phyloP scores from a whole-genome alignment of 2,113 vertebrate genomes.

The Pteronura brasiliensis region DNA sequence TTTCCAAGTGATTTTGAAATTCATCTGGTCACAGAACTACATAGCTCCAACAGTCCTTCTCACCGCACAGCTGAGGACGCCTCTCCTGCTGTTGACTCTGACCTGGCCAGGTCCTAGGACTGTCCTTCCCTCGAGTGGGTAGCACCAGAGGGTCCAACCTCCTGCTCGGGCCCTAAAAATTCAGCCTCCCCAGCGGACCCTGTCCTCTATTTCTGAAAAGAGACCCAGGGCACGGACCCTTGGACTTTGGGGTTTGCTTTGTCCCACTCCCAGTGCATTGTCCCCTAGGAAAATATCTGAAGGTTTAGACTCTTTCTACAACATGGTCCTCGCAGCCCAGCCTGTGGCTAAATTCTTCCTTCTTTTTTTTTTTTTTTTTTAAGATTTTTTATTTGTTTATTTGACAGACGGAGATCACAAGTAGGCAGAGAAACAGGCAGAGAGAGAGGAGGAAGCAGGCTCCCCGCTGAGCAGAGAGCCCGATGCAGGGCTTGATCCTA shows the following conservation, averaged over 20 bases:
- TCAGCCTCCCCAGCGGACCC: not conserved
- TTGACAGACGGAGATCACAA: too few relatives aligned
- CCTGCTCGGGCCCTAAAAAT: not conserved
- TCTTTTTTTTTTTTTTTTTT: not conserved
- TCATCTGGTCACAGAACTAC: not conserved
- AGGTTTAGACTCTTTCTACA: not conserved
- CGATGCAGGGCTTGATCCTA: too few relatives aligned
- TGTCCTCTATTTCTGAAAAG: not conserved
- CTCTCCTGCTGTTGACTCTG: not conserved
- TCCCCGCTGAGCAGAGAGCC: too few relatives aligned
- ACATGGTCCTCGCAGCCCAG: not conserved
- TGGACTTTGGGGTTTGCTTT: too few relatives aligned
- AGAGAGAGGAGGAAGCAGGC: too few relatives aligned
- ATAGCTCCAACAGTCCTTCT: accelerated
- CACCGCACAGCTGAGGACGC: not conserved
- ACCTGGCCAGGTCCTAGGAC: not conserved
- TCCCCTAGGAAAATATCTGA: not conserved
- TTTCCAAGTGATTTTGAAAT: not conserved
- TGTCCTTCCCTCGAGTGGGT: not conserved
- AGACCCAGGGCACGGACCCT: too few relatives aligned
- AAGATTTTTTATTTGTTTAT: too few relatives aligned
- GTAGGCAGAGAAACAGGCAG: too few relatives aligned
- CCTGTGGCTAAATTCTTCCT: not conserved
- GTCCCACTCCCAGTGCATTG: too few relatives aligned
- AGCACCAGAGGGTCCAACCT: not conserved